Base-by-base conservation (phyloP, 2,888 invertebrate genomes). In the Orthosia cruda region DNA sequence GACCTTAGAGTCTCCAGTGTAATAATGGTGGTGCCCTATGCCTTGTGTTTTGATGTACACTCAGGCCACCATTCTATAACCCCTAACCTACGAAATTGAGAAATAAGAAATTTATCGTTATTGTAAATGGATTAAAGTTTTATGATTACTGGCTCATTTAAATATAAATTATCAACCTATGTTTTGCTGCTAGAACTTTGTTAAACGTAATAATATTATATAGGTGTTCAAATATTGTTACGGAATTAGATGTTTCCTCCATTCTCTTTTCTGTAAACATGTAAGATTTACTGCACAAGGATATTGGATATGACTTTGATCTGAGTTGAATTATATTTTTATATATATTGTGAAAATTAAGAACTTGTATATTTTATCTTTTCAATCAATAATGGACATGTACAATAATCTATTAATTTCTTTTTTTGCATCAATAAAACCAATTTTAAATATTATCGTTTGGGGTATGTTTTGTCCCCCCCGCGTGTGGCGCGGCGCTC, bases 201-300 rank as follows among this genome's bases (percentile, higher is more conserved):
- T 96, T 96, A 94, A 93, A 94, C 90, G 88, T 94, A 94, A 94
- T 95, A 93, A 95, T 76, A 78, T 94, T 95, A 96, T 95, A 94
- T 95, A 95, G 96, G 95, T 96, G 96, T 96, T 96, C 96, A 95
- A 94, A 94, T 96, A 96, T 96, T 96, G 96, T 96, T 96, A 96
- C 93, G 92, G 94, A 90, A 95, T 96, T 96, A 96, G 96, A 95
- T 95, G 94, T 95, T 96, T 95, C 94, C 94, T 94, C 93, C 90
- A 90, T 92, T 94, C 91, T 94, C 90, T 91, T 93, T 96, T 96
- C 93, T 93, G 94, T 96, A 95, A 94, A 94, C 90, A 92, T 92
- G 87, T 95, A 96, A 95, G 94, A 90, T 92, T 93, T 92, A 94
- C 92, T 96, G 96, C 96, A 96, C 96, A 96, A 96, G 96, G 96